These are phyloP conservation scores for Crotalus tigris DNA, from an alignment of 2,113 vertebrate genomes.

Conservation along the genomic window DNA sequence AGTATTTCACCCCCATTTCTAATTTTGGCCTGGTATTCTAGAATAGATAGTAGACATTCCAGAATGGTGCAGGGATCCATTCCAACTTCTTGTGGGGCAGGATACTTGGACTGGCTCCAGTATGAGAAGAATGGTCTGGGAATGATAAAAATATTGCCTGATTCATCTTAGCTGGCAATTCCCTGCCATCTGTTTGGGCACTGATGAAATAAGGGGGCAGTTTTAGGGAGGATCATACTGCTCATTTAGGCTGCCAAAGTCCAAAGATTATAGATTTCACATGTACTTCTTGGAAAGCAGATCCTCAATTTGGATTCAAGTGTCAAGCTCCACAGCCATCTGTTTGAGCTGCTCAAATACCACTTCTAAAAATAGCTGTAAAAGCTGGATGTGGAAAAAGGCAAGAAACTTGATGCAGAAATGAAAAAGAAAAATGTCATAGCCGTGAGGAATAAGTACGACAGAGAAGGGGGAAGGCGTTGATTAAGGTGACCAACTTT, in stretches of 20 bases:
- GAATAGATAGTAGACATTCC: background rate
- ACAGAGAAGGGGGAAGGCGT: slow-evolving; percentile 11
- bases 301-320: slow-evolving; percentile 53
- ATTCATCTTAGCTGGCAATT: background rate
- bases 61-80: background rate
- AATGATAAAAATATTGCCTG: background rate
- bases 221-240: slow-evolving; percentile 26
- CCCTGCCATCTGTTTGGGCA: background rate
- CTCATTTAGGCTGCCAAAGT: slow-evolving; percentile 17
- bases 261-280: background rate
- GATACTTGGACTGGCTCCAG: background rate
- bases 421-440: slow-evolving; percentile 48
- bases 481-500: background rate
- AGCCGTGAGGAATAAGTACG: slow-evolving; percentile 21
- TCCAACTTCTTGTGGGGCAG: background rate
- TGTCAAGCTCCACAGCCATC: slow-evolving; percentile 45
- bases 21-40: background rate
- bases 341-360: slow-evolving; percentile 52
- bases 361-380: slow-evolving; percentile 60
- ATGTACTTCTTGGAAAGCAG: slow-evolving; percentile 41
- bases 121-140: background rate
- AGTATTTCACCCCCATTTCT: background rate
- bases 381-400: slow-evolving; percentile 47
- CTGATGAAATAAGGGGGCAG: background rate
- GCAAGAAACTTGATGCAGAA: slow-evolving; percentile 52